A percentile compares a stretch with the other conserved stretches of the same genome.
Conservation (phyloP, 2,113 vertebrate genomes). For the Xenopus laevis region DNA sequence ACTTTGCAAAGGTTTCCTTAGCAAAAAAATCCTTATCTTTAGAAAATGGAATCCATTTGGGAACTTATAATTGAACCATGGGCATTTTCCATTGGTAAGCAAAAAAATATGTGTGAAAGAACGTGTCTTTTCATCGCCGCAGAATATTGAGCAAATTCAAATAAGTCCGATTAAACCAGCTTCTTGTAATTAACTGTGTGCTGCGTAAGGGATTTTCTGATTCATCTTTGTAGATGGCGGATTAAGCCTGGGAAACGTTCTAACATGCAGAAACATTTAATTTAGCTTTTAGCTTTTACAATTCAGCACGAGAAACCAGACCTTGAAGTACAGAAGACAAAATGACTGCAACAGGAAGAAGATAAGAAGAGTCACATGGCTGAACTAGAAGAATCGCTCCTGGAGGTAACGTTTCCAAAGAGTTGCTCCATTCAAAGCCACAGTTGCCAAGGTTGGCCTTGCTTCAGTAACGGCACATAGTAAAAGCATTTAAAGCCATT, state of each 20-base stretch:
- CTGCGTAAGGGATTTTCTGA: conserved; percentile 13
- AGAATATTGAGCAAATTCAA: neutral
- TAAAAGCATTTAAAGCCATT: too few relatives aligned
- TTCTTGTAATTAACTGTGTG: neutral
- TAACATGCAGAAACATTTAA: conserved; percentile 27
- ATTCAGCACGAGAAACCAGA: conserved; percentile 95
- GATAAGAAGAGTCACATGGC: conserved; percentile 95
- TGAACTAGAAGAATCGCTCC: conserved; percentile 85
- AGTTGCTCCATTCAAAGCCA: too few relatives aligned
- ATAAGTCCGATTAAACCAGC: neutral
- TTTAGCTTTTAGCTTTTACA: conserved; percentile 87
- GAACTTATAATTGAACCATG: neutral
- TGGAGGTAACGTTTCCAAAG: conserved; percentile 73
- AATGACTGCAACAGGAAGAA: conserved; percentile 88
- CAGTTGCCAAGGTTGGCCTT: too few relatives aligned
- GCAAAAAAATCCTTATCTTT: too few relatives aligned
- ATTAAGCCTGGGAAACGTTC: neutral
- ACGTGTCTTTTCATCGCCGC: conserved; percentile 2
- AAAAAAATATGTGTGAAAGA: neutral
- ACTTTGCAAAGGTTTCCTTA: too few relatives aligned
- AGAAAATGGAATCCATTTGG: too few relatives aligned
- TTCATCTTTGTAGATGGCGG: conserved; percentile 11
- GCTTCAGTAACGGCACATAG: too few relatives aligned
- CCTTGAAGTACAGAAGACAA: conserved; percentile 90
- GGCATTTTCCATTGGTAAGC: neutral